Evolutionary conservation across 37 sponge, comb jelly and placozoan species (phyloP).

Genomic region (Chondrilla cf. caribensis): DNA sequence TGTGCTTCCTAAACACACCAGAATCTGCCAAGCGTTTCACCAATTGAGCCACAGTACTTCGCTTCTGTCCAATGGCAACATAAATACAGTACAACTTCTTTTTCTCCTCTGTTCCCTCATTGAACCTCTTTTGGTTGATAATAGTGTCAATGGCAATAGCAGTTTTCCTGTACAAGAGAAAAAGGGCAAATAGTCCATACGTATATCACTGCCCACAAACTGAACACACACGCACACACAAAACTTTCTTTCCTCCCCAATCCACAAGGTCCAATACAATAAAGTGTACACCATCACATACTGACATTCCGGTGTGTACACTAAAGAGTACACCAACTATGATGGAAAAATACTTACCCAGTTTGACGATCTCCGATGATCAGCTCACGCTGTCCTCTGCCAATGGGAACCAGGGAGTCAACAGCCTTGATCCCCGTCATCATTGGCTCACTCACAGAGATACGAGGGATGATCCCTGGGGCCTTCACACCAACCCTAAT

Average conservation of each 20-base stretch:
- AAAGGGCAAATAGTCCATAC: not conserved
- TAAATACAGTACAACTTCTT: constrained; percentile 98
- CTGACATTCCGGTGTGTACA: too few relatives aligned
- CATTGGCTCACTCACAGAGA: constrained; percentile 97
- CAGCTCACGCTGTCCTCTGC: constrained; percentile 96
- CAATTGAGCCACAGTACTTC: constrained; percentile 99
- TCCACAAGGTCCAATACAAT: too few relatives aligned
- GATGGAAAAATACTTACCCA: too few relatives aligned
- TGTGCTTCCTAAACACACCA: constrained; percentile 32
- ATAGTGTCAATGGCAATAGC: constrained; percentile 99
- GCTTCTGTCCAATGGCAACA: constrained; percentile 98
- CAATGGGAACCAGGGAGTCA: constrained; percentile 97
- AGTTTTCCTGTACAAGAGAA: constrained; percentile 72
- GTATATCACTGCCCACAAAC: too few relatives aligned
- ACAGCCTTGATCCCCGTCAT: constrained; percentile 98
- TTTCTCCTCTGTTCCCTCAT: constrained; percentile 93
- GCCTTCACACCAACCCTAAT: constrained; percentile 95
- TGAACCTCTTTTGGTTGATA: constrained; percentile 97
- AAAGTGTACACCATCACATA: too few relatives aligned
- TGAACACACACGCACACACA: not conserved
- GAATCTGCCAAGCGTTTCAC: constrained; percentile 92
- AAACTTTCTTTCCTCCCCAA: too few relatives aligned
- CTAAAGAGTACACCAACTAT: too few relatives aligned
- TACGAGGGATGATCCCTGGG: constrained; percentile 97
- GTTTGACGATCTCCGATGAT: constrained; percentile 99